Evolutionary conservation across 2,888 invertebrate genomes (phyloP).

Genomic region (Phymatocera aterrima): DNA sequence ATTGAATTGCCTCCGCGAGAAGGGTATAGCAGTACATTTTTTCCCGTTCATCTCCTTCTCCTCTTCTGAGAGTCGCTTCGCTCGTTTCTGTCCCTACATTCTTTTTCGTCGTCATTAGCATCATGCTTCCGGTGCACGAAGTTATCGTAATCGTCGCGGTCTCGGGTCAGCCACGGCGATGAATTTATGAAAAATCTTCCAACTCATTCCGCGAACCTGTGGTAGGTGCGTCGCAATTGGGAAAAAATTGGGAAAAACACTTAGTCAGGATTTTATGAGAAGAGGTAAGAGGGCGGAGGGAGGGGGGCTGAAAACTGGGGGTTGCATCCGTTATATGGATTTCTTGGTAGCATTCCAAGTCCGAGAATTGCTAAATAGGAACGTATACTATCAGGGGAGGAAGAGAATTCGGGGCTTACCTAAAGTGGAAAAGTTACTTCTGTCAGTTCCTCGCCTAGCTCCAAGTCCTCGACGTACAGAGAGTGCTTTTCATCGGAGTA

Average conservation of each 20-base stretch:
- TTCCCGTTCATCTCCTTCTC: too few species aligned
- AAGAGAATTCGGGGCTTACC: conserved; percentile 13
- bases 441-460: conserved; percentile 12
- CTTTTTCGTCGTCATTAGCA: too few species aligned
- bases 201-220: too few species aligned
- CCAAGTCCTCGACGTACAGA: conserved; percentile 59
- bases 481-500: conserved; percentile 71
- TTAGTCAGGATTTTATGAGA: not conserved
- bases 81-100: too few species aligned
- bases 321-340: conserved; percentile 31
- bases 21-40: conserved; percentile 1
- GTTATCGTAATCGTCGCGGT: too few species aligned
- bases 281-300: not conserved
- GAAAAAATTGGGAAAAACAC: not conserved
- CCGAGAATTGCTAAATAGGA: conserved; percentile 35
- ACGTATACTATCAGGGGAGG: not conserved
- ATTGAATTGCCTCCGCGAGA: conserved; percentile 25
- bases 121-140: too few species aligned
- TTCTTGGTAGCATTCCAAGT: conserved; percentile 41
- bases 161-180: too few species aligned
- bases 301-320: too few species aligned
- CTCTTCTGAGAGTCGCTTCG: too few species aligned
- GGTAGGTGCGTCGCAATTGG: not conserved
- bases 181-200: too few species aligned
- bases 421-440: conserved; percentile 43